These are phyloP conservation scores for Potamilus streckersoni DNA, from an alignment of 1,140 invertebrate genomes.

Conservation along the genomic window DNA sequence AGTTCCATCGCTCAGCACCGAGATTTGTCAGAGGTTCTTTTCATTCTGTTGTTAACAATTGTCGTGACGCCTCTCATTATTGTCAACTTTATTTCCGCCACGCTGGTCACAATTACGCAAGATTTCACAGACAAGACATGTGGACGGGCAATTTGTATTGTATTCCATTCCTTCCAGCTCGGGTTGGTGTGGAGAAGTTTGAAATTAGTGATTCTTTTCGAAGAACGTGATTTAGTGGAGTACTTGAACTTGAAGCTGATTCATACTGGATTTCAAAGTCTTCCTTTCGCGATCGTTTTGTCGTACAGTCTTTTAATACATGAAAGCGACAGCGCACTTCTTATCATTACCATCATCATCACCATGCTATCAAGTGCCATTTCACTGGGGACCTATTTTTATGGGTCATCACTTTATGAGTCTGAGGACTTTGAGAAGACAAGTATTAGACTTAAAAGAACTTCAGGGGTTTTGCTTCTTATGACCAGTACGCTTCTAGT, in stretches of 20 bases:
- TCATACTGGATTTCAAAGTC: slow-evolving; percentile 23
- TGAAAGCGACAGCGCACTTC: slow-evolving; percentile 3
- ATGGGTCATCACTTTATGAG: slow-evolving; percentile 4
- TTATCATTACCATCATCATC: slow-evolving; percentile 14
- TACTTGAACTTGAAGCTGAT: slow-evolving; percentile 24
- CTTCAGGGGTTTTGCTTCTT: slow-evolving; percentile 8
- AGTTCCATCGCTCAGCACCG: slow-evolving; percentile 20
- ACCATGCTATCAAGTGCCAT: slow-evolving; percentile 16
- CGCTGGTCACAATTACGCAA: slow-evolving; percentile 20
- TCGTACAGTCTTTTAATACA: slow-evolving; percentile 17
- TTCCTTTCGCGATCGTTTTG: slow-evolving; percentile 23
- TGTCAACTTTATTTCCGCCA: slow-evolving; percentile 26
- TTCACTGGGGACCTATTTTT: slow-evolving; percentile 14
- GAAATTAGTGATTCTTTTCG: slow-evolving; percentile 23
- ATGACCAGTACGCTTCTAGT: slow-evolving; percentile 15
- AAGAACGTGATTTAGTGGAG: slow-evolving; percentile 24
- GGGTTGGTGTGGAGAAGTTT: slow-evolving; percentile 22
- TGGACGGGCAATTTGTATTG: slow-evolving; percentile 18
- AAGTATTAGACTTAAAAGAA: slow-evolving; percentile 1
- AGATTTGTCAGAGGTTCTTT: slow-evolving; percentile 17
- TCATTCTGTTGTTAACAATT: slow-evolving; percentile 18
- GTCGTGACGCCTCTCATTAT: slow-evolving; percentile 21
- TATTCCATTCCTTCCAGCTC: slow-evolving; percentile 26
- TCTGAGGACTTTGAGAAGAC: slow-evolving; percentile 10
- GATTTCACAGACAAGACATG: slow-evolving; percentile 24